Evolutionary conservation across 2,113 vertebrate genomes (phyloP), one percentile per base, ranked within the genome.

Genomic region (Tympanuchus pallidicinctus): DNA sequence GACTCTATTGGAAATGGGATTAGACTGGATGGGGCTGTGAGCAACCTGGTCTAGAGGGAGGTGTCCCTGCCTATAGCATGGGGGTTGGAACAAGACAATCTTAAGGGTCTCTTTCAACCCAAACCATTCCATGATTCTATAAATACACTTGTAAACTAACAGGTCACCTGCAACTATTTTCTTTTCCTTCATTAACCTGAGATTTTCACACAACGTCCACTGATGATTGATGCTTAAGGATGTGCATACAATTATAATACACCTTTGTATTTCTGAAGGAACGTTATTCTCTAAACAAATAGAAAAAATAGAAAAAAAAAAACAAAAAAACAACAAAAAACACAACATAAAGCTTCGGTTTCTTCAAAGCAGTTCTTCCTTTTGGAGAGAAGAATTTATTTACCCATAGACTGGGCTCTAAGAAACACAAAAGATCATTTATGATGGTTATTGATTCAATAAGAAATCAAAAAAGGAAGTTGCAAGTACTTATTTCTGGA

Each of bases 291-390:
- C 59, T 80, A 79, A 79, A 69, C n/a, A 71, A 93, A 12, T 78
- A 73, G 34, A 71, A 94, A 82, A 93, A 30, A 83, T n/a, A n/a
- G n/a, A 36, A 77, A 90, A 89, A 82, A 25, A 85, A 71, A 65
- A 38, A 38, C 8, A 36, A 38, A 71, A 66, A 10, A 38, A 38
- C 8, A 38, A 38, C 38, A 38, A n/a, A n/a, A n/a, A n/a, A n/a
- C n/a, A n/a, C n/a, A 38, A 80, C 82, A 45, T 67, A 86, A 93
- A 83, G 14, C 25, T 85, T 19, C 40, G 66, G 22, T 47, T 70
- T 25, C 71, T 84, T 86, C 54, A 73, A 63, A 66, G 25, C 38
- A 28, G 59, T 80, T 3, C 19, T 67, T 73, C 12, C 42, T 87
- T 79, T 88, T 42, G 42, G 60, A 95, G 71, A 61, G 18, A 74